Evolutionary conservation across 2,888 invertebrate species (phyloP).

Genomic region (Globia sparganii): DNA sequence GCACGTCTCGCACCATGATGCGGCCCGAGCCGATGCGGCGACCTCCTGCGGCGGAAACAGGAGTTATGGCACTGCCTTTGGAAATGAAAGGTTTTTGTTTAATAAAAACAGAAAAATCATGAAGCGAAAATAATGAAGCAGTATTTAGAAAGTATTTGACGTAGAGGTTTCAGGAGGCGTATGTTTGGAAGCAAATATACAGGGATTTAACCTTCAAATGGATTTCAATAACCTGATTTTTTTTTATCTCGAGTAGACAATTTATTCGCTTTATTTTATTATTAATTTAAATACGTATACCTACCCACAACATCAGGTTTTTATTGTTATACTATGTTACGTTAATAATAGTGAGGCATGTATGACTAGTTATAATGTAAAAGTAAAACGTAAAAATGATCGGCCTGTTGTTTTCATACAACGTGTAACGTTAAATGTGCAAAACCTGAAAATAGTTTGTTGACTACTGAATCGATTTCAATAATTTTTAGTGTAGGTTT

Average conservation of each 20-base stretch:
- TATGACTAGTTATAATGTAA: too few species aligned
- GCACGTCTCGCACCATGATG: slow-evolving; percentile 92
- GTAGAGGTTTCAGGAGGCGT: neutral
- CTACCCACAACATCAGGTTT: too few species aligned
- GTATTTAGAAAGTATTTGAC: neutral
- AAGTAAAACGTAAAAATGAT: too few species aligned
- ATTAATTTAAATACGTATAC: neutral
- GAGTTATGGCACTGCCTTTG: slow-evolving; percentile 13
- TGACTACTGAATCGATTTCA: too few species aligned
- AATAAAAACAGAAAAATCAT: neutral
- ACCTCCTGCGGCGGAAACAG: slow-evolving; percentile 68
- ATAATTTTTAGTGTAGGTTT: too few species aligned
- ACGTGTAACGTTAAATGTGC: too few species aligned
- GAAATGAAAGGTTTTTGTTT: neutral
- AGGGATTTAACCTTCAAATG: neutral
- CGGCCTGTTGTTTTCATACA: too few species aligned
- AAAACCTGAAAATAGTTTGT: too few species aligned
- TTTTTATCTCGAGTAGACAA: neutral
- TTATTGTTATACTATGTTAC: neutral
- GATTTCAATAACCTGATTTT: neutral
- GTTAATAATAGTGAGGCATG: too few species aligned
- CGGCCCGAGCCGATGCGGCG: slow-evolving; percentile 96
- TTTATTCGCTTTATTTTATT: neutral
- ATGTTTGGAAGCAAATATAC: neutral
- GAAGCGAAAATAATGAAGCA: neutral